Evolutionary conservation across 2,888 invertebrate genomes (phyloP), one percentile per base, ranked within the genome.

Genomic region (Phengaris alcon): DNA sequence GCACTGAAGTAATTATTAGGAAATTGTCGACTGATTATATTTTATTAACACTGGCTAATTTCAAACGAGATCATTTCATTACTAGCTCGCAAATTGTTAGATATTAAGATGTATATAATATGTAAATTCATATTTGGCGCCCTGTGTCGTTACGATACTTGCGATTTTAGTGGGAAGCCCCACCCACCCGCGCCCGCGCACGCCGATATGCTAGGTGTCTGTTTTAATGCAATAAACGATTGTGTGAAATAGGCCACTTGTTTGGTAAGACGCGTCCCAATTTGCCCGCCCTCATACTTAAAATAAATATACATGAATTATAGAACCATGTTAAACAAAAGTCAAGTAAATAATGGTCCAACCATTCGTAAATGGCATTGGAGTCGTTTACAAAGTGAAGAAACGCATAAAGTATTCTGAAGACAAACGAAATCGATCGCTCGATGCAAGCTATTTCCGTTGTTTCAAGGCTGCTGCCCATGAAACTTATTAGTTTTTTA

Each of bases 391-490:
- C n/a, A 70, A 10, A 15, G 12, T 51, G 74, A 78, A 79, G 79
- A 81, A 83, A 80, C 84, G 84, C 84, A 83, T 82, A 83, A 82
- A 81, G 83, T 80, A 84, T 84, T 87, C 82, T 78, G 79, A 86
- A 87, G 85, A 86, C 84, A 82, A 80, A 86, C 77, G 84, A 87
- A 89, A 93, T 93, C 92, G 90, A 93, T 92, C 84, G 84, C 85
- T 84, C 85, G 85, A 83, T 90, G 89, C 90, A 90, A 83, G 88
- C 83, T 91, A 91, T 91, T 91, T 90, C 87, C 85, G 87, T 86
- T 85, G 82, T 79, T 82, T 85, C 89, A 90, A 91, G 91, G 92
- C 79, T 76, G 74, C 15, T 75, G 77, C 70, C 74, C 73, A 76
- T 74, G 68, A 54, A 64, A 64, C 64, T 64, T 64, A 64, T 64